phyloP scores from a whole-genome alignment of 2,113 vertebrate genomes.

The Mionectes macconnelli region DNA sequence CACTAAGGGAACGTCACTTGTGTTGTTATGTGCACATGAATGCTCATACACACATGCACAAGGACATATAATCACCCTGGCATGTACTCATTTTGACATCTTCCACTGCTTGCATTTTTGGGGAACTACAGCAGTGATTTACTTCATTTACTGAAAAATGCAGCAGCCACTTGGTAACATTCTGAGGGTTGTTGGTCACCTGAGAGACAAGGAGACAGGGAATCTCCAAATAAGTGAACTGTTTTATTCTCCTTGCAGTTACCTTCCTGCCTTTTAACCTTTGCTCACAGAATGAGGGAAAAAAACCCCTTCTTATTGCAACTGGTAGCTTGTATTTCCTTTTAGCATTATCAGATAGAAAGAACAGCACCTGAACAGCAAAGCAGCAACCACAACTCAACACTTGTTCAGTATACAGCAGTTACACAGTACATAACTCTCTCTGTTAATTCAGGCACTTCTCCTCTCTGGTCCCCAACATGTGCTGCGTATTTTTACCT shows the following conservation, averaged over 20 bases:
- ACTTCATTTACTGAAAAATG: background rate
- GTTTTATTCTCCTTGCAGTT: background rate
- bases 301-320: background rate
- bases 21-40: background rate
- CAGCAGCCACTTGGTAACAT: background rate
- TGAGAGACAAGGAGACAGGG: background rate
- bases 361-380: background rate
- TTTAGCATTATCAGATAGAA: background rate
- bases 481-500: conserved; percentile 74
- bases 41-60: background rate
- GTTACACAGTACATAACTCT: background rate
- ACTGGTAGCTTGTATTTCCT: background rate
- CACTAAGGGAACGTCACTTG: background rate
- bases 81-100: background rate
- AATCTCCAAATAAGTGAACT: background rate
- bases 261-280: background rate
- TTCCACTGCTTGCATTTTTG: background rate
- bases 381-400: background rate
- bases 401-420: background rate
- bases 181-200: background rate
- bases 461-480: background rate
- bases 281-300: background rate
- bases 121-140: background rate
- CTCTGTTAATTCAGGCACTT: background rate
- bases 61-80: background rate